Percentiles rank a stretch among this genome's conserved stretches.
Evolutionary conservation across 2,888 invertebrate species (phyloP).

Genomic region (Idaea dimidiata): DNA sequence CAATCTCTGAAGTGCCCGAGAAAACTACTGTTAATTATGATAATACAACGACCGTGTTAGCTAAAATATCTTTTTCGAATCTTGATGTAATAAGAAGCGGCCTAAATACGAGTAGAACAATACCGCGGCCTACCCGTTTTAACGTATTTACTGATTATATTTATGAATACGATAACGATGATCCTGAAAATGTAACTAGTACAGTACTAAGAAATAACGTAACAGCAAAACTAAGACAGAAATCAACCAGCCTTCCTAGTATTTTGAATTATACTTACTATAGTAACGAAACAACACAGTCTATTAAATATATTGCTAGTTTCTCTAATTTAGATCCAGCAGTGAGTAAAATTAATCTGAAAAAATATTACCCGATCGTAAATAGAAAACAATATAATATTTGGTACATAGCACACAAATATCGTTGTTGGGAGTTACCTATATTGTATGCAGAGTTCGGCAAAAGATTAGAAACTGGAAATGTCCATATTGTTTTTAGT

Average conservation of each 20-base stretch:
- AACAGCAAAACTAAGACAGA: conserved; percentile 4
- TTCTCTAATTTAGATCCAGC: conserved; percentile 60
- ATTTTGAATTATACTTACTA: conserved; percentile 17
- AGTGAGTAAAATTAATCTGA: conserved; percentile 22
- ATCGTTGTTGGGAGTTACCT: conserved; percentile 67
- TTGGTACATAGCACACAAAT: conserved; percentile 64
- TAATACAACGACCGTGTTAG: conserved; percentile 2
- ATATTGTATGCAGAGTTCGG: conserved; percentile 55
- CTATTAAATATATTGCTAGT: conserved; percentile 33
- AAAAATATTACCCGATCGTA: conserved; percentile 12
- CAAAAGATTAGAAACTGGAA: conserved; percentile 24
- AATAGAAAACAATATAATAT: conserved; percentile 21
- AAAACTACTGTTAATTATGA: neutral
- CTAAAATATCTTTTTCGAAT: neutral
- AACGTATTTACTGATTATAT: conserved; percentile 38
- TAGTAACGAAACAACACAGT: conserved; percentile 18
- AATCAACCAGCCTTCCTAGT: neutral
- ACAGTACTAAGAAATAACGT: neutral
- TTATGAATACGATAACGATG: conserved; percentile 29
- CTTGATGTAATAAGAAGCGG: neutral
- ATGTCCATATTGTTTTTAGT: conserved; percentile 51
- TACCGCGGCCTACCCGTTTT: conserved; percentile 5
- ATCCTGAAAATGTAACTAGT: conserved; percentile 3
- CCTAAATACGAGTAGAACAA: neutral
- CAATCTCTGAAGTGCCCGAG: neutral